Percentiles rank a stretch among this genome's conserved stretches.
Evolutionary conservation across 2,113 vertebrate species (phyloP).

Genomic region (Corydoras sp.): DNA sequence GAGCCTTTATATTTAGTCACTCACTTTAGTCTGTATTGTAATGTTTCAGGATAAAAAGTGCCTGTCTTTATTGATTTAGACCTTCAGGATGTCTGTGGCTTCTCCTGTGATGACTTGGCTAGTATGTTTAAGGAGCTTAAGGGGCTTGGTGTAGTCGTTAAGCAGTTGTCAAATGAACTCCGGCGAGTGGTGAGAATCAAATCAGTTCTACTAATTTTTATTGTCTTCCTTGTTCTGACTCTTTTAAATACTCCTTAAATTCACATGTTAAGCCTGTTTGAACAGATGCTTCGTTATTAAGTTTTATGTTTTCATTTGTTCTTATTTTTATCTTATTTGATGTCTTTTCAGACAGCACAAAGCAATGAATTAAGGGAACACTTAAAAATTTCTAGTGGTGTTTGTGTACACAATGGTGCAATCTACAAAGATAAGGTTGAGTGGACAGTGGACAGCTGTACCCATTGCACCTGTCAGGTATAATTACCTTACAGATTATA

Average conservation of each 20-base stretch:
- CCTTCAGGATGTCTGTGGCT: conserved; percentile 82
- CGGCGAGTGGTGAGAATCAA: conserved; percentile 80
- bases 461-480: conserved; percentile 95
- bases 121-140: conserved; percentile 87
- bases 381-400: conserved; percentile 64
- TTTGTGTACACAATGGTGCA: conserved; percentile 83
- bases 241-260: not conserved
- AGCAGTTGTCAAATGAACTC: conserved; percentile 80
- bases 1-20: conserved; percentile 16
- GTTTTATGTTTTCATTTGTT: not conserved
- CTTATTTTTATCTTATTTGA: not conserved
- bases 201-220: conserved; percentile 31
- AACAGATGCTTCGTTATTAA: no score
- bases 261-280: no score
- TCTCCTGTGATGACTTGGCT: conserved; percentile 87
- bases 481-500: conserved; percentile 13
- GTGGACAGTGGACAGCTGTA: conserved; percentile 94
- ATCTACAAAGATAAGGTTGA: conserved; percentile 78
- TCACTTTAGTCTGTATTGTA: not conserved
- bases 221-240: conserved; percentile 22
- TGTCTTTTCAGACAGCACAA: conserved; percentile 66
- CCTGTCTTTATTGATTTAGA: conserved; percentile 53
- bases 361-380: conserved; percentile 63
- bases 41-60: conserved; percentile 15
- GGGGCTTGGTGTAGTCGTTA: conserved; percentile 82